These are phyloP conservation scores for Orchesella flavescens DNA, from an alignment of 2,888 invertebrate species.

Conservation along the genomic window DNA sequence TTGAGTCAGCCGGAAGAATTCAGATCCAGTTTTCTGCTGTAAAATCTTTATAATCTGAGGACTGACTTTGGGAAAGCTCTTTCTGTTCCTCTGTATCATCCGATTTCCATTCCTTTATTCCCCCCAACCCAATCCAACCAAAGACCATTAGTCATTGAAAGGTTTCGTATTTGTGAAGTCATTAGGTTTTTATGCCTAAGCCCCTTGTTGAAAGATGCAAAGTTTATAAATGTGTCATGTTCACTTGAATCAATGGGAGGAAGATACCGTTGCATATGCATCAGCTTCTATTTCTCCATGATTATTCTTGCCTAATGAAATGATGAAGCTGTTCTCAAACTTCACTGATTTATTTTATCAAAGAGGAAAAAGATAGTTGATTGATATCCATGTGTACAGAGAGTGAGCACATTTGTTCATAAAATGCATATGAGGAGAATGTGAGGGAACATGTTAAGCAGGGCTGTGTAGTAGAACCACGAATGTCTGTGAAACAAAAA, in stretches of 20 bases:
- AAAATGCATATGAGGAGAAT: too few species aligned
- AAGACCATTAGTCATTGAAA: conserved; percentile 1
- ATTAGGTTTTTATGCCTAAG: neutral
- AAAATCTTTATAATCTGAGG: neutral
- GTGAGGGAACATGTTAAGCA: too few species aligned
- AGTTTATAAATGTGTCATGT: conserved; percentile 31
- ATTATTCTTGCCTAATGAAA: conserved; percentile 16
- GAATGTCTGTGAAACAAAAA: neutral
- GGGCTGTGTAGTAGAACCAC: too few species aligned
- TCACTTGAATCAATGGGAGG: neutral
- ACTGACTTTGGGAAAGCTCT: neutral
- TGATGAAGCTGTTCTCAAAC: conserved; percentile 10
- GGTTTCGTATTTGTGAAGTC: conserved; percentile 1
- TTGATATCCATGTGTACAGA: neutral
- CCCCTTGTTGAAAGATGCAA: conserved; percentile 7
- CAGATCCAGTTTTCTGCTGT: neutral
- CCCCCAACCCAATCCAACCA: neutral
- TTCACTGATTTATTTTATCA: conserved; percentile 19
- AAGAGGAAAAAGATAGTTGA: neutral
- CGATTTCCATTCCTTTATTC: neutral
- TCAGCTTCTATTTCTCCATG: conserved; percentile 15
- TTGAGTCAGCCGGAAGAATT: conserved; percentile 18
- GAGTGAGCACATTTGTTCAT: too few species aligned
- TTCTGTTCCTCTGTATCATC: neutral
- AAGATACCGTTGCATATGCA: neutral